Base-by-base conservation (phyloP, 1,140 invertebrate species). In the Colletes latitarsis region DNA sequence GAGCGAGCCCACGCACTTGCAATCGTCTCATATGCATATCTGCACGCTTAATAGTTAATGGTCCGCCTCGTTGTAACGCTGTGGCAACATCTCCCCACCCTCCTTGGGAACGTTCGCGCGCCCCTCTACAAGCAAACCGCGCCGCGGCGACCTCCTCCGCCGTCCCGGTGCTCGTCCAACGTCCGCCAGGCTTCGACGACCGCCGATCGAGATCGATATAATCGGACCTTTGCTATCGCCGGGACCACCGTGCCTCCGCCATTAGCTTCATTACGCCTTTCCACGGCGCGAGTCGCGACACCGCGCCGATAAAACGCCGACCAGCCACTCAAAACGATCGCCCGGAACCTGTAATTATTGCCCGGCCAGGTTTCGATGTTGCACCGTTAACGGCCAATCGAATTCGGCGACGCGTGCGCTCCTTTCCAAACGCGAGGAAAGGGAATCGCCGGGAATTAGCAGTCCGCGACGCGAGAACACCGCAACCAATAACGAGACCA, bases 31-130 rank as follows among this genome's bases (percentile, higher is more conserved):
- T 91, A 90, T 91, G 86, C 89, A 89, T 89, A 90, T 89, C 85
- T 88, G 77, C 78, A 69, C 86, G 83, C 84, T 89, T 90, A 89
- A 89, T 88, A 88, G 89, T 85, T 89, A 89, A 91, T 89, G 89
- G 87, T 75, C 84, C 82, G 84, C 82, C 78, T 83, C 72, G 71
- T 75, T 73, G 77, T 69, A 77, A 78, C 58, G 62, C 60, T 66
- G 58, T 39, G 52, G 69, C 57, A 66, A 84, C 85, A 52, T 68
- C 58, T 63, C 68, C 78, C 71, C 78, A 63, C 73, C 53, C 55
- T 68, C 60, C n/a, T 52, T 15, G 12, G 10, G 9, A 49, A 4
- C 30, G n/a, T 15, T 57, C 63, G 21, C n/a, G 9, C 12, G 6
- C 75, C 75, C 75, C 55, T n/a, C 63, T 21, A 21, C 57, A 63